Base-by-base conservation (phyloP, 2,888 invertebrate genomes). In the Noctua janthe region DNA sequence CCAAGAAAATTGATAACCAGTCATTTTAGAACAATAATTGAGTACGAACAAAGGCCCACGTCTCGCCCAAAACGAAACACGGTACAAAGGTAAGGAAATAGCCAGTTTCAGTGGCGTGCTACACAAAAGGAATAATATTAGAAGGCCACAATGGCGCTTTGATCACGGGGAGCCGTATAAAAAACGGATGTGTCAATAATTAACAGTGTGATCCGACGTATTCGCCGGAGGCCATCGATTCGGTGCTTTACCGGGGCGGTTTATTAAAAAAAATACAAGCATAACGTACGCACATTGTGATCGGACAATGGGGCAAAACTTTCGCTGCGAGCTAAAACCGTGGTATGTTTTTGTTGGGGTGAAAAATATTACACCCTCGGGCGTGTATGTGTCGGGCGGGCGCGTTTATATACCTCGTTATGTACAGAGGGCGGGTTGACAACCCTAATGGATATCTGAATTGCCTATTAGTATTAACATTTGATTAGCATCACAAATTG, bases 101-200 rank as follows among this genome's bases (percentile, higher is more conserved):
- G 94, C 93, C 95, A 93, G 93, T 94, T 95, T 92, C 92, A 92
- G 91, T 82, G 84, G 78, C 80, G 74, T 83, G 76, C 64, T 75
- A 80, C 89, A 94, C 94, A 95, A 94, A 93, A 91, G 93, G 92
- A 91, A 94, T 93, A 94, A 93, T 93, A 94, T 94, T 94, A 94
- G 93, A 88, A 92, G 87, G 91, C 94, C 94, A 95, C 95, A 95
- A 95, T 94, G 93, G 91, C 84, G 89, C 90, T 91, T 91, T 91
- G 79, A 90, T 88, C 89, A 88, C 88, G 86, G 90, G 88, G 89
- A 91, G 87, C 90, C 91, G 92, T 91, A 93, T 94, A 95, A 96
- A 95, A 96, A 96, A 95, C 95, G 96, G 96, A 96, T 96, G 96
- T 96, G 96, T 96, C 96, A 96, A 96, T 97, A 96, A 97, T 97